Evolutionary conservation across 2,888 invertebrate genomes (phyloP), one percentile per base, ranked within the genome.

Genomic region (Diplazon laetatorius): DNA sequence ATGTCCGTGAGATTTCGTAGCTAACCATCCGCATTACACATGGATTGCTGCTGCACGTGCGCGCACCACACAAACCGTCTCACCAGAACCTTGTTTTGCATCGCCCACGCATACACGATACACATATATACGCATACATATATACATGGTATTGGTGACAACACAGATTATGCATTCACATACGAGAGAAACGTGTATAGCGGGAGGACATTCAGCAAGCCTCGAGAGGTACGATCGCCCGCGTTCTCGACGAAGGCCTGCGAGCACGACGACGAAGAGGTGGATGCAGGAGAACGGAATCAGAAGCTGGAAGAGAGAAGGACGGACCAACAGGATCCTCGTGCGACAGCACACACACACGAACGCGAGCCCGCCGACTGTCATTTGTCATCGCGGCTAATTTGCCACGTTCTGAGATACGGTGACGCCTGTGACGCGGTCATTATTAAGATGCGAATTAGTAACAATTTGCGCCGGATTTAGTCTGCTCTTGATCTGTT

Each of bases 361-460:
- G 60, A 79, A 2, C 30, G 30, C 30, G 30, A n/a, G 59, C 80
- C 65, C 80, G 82, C 80, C 83, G 83, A 88, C 85, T 88, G 89
- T 90, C 90, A 88, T 90, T 90, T 89, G 89, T 90, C 91, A 90
- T 89, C 86, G 89, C 81, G 89, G 87, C 90, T 91, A 91, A 91
- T 91, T 91, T 90, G 90, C 90, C 89, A 86, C 88, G 89, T 90
- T 89, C 90, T 91, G 90, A 91, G 91, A 91, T 90, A 91, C 89
- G 90, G 89, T 89, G 90, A 89, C 90, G 90, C 89, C 88, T 89
- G 89, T 90, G 90, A 90, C 91, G 89, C 87, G 89, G 87, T 89
- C 90, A 89, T 91, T 91, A 91, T 91, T 91, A 91, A 91, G 91
- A 91, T 90, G 90, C 90, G 90, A 91, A 91, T 91, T 91, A 90